Evolutionary conservation across 2,888 invertebrate genomes (phyloP), one percentile per base, ranked within the genome.

Genomic region (Rhagophthalmus giganteus): DNA sequence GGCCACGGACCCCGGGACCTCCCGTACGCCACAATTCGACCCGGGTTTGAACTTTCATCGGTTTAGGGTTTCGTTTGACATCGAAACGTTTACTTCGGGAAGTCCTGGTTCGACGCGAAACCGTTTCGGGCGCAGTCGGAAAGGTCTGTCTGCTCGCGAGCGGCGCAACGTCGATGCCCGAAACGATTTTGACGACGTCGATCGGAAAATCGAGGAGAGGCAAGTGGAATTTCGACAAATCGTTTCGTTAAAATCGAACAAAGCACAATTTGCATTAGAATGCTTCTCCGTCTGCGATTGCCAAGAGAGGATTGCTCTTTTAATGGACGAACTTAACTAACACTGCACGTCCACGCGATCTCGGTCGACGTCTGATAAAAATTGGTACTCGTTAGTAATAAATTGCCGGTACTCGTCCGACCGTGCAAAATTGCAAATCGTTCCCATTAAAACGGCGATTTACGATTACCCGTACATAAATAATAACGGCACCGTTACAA

Each of bases 211-310:
- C n/a, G n/a, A n/a, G n/a, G n/a, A n/a, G n/a, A n/a, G n/a, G n/a
- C n/a, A n/a, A n/a, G 42, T 50, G 44, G 41, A 50, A 42, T 37
- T 31, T 24, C 11, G 7, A 6, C 20, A 41, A 15, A 13, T 39
- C 33, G 30, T 9, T 28, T 41, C 54, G 51, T 53, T 48, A 51
- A 46, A 50, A 55, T 45, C 45, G 54, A 55, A 47, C 53, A 51
- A 53, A 51, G 55, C 53, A 48, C 41, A 39, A 58, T 58, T 58
- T 58, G 58, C 58, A 58, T 58, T 58, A 58, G 58, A 58, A 58
- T 58, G 55, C 55, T 55, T 44, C 48, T 38, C 40, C 28, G 58
- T 58, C 55, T 58, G 58, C 38, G 55, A 58, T 58, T 58, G 55
- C n/a, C n/a, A n/a, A 47, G 47, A 41, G 55, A 51, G 58, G 51